phyloP scores from a whole-genome alignment of 1,140 invertebrate genomes.

The Lasaia peninsularis region DNA sequence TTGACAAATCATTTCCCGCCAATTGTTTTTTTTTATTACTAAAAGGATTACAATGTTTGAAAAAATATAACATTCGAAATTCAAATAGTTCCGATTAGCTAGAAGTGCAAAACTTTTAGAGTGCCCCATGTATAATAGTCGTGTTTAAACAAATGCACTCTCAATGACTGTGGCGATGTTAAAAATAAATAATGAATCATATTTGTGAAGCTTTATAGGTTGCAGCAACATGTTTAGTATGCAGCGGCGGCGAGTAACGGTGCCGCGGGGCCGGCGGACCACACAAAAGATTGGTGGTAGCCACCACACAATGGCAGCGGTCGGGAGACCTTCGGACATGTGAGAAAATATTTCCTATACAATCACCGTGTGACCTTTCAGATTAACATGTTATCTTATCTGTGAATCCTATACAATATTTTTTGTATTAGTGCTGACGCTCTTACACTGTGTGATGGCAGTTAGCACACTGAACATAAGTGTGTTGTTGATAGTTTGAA shows the following conservation, averaged over 20 bases:
- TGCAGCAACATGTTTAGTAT: conserved; percentile 32
- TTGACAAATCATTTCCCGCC: no score
- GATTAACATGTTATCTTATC: neutral
- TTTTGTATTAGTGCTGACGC: conserved; percentile 4
- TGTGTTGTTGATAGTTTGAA: no score
- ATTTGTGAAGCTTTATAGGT: conserved; percentile 1
- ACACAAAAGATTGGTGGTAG: conserved; percentile 29
- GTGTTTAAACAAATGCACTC: neutral
- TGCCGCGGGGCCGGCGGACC: conserved; percentile 23
- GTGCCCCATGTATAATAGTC: no score
- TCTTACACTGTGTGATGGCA: no score
- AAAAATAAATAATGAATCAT: conserved; percentile 6
- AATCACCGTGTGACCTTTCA: neutral
- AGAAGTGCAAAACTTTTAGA: no score
- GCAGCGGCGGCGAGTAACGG: conserved; percentile 33
- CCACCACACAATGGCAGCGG: conserved; percentile 16
- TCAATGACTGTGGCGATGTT: neutral
- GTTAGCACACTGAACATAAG: no score
- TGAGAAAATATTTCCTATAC: conserved; percentile 13
- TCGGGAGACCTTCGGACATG: conserved; percentile 18
- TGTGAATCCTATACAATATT: neutral
- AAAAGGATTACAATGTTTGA: no score
- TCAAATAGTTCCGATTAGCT: no score
- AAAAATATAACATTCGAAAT: no score
- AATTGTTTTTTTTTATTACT: no score